Base-by-base conservation (phyloP, 2,888 invertebrate species). In the Adelognathus sp. region DNA sequence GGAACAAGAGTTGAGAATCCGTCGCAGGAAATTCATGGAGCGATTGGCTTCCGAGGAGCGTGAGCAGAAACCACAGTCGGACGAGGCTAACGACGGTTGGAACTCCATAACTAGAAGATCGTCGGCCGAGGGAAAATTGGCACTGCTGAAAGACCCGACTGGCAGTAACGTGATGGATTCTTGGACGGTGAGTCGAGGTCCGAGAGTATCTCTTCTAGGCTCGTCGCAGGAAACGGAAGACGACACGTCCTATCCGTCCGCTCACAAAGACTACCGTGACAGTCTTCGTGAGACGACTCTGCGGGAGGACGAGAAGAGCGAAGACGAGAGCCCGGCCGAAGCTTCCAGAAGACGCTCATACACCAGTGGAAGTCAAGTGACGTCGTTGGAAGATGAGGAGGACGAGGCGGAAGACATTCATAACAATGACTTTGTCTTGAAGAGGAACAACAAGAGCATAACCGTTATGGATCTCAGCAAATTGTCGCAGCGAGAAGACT, bases 71-170 rank as follows among this genome's bases (percentile, higher is more conserved):
- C 24, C 63, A 0, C 29, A 36, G 24, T 39, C 44, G 6, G 82
- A 78, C 3, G 82, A 81, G 1, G 86, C 84, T 14, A 86, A 87
- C 14, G 88, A 87, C 14, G 84, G 86, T 2, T 82, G 86, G 78
- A 82, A 83, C 44, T 84, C 86, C 0, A 70, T 88, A 16, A 88
- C 78, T n/a, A 84, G 90, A 24, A 84, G 91, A 63, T 91, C 91
- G 1, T 91, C 91, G 2, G 90, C 91, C 0, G 91, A 91, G 60
- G 91, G 91, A 6, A 90, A 89, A 81, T 83, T 89, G 74, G 91
- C 91, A 0, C 61, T 91, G 24, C 78, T 90, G 4, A 88, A 86
- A 16, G 91, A 89, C 50, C 81, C 86, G 7, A 83, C 87, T 4
- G 85, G 83, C n/a, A 85, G 83, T n/a, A 83, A 85, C 18, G 89